phyloP scores from a whole-genome alignment of 2,888 invertebrate species.

The Drosophila mimetica region DNA sequence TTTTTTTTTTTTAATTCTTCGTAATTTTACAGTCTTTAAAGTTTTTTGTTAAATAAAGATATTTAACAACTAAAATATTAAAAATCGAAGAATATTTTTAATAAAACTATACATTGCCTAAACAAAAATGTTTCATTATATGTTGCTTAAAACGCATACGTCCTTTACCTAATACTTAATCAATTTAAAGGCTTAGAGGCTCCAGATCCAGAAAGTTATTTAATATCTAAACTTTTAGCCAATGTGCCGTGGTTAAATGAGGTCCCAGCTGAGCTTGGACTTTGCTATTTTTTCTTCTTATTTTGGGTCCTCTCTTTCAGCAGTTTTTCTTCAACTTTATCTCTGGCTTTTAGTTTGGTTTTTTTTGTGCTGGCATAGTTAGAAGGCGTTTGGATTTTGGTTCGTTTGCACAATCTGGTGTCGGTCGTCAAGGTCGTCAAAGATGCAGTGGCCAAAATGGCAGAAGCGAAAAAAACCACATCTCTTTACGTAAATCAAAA shows the following conservation, averaged over 20 bases:
- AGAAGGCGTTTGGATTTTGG: slow-evolving; percentile 27
- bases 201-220: too few relatives aligned
- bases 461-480: slow-evolving; percentile 23
- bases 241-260: slow-evolving; percentile 18
- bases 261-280: slow-evolving; percentile 30
- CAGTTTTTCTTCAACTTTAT: slow-evolving; percentile 27
- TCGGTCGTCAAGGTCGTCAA: slow-evolving; percentile 50
- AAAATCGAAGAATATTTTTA: too few relatives aligned
- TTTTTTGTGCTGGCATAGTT: slow-evolving; percentile 52
- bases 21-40: too few relatives aligned
- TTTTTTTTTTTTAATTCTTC: too few relatives aligned
- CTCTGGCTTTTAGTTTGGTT: slow-evolving; percentile 25
- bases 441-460: slow-evolving; percentile 41
- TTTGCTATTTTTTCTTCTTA: slow-evolving; percentile 21
- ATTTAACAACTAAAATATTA: too few relatives aligned
- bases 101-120: too few relatives aligned
- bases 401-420: slow-evolving; percentile 51
- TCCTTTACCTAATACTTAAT: too few relatives aligned
- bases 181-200: too few relatives aligned
- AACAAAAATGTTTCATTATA: too few relatives aligned
- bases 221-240: background rate
- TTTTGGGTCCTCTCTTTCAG: slow-evolving; percentile 12
- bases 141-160: too few relatives aligned
- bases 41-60: too few relatives aligned
- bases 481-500: slow-evolving; percentile 44